These are phyloP conservation scores for Aplodontia rufa DNA, from an alignment of 2,113 vertebrate species.

Conservation along the genomic window DNA sequence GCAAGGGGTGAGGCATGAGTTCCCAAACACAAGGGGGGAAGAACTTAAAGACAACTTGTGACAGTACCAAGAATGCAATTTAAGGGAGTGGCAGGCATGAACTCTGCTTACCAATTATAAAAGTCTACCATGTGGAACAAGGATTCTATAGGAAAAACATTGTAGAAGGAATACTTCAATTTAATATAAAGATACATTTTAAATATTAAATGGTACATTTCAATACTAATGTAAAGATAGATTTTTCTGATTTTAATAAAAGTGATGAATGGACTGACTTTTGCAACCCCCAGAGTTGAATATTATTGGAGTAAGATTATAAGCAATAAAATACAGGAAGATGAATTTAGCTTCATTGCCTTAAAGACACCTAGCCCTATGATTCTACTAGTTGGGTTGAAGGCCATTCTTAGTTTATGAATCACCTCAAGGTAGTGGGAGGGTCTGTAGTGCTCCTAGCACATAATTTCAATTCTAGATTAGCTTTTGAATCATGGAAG, in stretches of 20 bases:
- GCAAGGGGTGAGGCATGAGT: neutral
- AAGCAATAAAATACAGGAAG: neutral
- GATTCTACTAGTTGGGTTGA: neutral
- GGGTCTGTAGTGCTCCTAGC: neutral
- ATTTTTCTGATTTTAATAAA: neutral
- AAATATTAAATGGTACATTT: too few species aligned
- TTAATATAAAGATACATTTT: too few species aligned
- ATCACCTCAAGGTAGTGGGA: neutral
- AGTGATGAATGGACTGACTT: neutral
- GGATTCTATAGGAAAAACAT: neutral
- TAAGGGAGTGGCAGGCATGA: neutral
- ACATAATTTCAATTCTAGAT: neutral
- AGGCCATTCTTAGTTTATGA: neutral
- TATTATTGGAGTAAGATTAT: neutral
- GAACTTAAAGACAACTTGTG: neutral
- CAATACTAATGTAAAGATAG: neutral
- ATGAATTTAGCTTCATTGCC: neutral
- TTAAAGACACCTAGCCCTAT: neutral
- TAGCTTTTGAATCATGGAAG: neutral
- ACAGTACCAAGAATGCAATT: neutral
- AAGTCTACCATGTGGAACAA: neutral
- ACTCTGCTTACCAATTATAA: neutral
- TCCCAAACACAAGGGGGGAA: neutral
- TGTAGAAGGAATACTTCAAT: neutral
- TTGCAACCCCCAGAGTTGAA: neutral